Base-by-base conservation (phyloP, 1,140 invertebrate species). In the Calephelis nemesis region DNA sequence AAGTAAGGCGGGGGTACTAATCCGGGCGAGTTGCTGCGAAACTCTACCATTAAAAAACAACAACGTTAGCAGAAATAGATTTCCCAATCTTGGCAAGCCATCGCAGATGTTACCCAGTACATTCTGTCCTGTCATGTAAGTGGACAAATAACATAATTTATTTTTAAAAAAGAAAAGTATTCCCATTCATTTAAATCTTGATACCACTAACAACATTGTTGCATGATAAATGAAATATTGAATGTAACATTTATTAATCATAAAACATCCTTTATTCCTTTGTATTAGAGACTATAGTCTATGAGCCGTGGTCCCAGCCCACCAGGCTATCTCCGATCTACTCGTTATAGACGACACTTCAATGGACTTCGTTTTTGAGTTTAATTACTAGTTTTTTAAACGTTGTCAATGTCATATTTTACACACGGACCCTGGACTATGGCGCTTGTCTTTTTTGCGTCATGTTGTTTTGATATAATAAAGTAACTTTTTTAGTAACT, bases 271-370 rank as follows among this genome's bases (percentile, higher is more conserved):
- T 47, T 65, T 74, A 69, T 62, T 30, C 0, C 48, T 12, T 60
- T 19, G 47, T 5, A n/a, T 19, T 71, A 76, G 2, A 39, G 54
- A 19, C 39, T 39, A 60, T 60, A 60, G 30, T 60, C 54, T 39
- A 60, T 19, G 30, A 39, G 7, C 0, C 42, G 39, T 39, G 63
- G 3, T 40, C 9, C 30, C 11, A 7, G 71, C 75, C 30, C 30
- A 30, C 30, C 62, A 65, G 69, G 68, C 68, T 84, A 85, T 85
- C 83, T 76, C 62, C 62, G 69, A 85, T 84, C 83, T 70, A 71
- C 77, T 85, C 82, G 82, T 84, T 85, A 84, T 68, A 64, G 67
- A 74, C 47, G 65, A 66, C 65, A 66, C 65, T 54, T 66, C 65
- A 66, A 66, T 66, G 65, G 49, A 42, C 13, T 13, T 40, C 8